These are phyloP conservation scores for Lepidochrysops patricia DNA, from an alignment of 2,888 invertebrate species.

Conservation along the genomic window DNA sequence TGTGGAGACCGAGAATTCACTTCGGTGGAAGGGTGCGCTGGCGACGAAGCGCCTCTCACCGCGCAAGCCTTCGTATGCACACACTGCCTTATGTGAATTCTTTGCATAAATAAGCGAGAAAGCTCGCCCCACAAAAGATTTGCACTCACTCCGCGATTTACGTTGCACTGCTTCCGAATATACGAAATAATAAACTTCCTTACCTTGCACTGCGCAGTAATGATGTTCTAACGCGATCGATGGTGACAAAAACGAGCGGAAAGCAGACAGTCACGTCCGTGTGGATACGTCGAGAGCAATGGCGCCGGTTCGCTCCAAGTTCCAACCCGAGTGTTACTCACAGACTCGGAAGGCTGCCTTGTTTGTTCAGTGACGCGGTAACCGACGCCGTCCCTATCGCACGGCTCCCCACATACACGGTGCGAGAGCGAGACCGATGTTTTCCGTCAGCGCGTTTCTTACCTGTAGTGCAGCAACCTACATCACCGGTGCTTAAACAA, in stretches of 20 bases:
- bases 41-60: slow-evolving; percentile 57
- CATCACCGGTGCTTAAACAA: slow-evolving; percentile 60
- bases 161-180: slow-evolving; percentile 54
- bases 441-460: slow-evolving; percentile 31
- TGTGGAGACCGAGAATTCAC: slow-evolving; percentile 35
- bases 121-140: slow-evolving; percentile 48
- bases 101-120: slow-evolving; percentile 71
- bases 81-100: slow-evolving; percentile 69
- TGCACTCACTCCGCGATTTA: slow-evolving; percentile 50
- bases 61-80: slow-evolving; percentile 60
- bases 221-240: slow-evolving; percentile 67
- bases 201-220: slow-evolving; percentile 72
- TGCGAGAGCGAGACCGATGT: slow-evolving; percentile 37
- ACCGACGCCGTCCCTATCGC: slow-evolving; percentile 40
- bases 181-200: slow-evolving; percentile 54
- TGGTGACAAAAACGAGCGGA: slow-evolving; percentile 57
- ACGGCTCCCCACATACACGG: slow-evolving; percentile 11
- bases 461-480: slow-evolving; percentile 70
- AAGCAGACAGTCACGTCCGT: slow-evolving; percentile 66
- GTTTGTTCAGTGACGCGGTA: slow-evolving; percentile 64
- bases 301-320: slow-evolving; percentile 56
- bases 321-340: slow-evolving; percentile 53
- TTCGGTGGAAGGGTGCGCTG: slow-evolving; percentile 48
- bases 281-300: slow-evolving; percentile 67
- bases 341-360: slow-evolving; percentile 67